Conservation (phyloP, 2,888 invertebrate species). For the Nemurella pictetii region DNA sequence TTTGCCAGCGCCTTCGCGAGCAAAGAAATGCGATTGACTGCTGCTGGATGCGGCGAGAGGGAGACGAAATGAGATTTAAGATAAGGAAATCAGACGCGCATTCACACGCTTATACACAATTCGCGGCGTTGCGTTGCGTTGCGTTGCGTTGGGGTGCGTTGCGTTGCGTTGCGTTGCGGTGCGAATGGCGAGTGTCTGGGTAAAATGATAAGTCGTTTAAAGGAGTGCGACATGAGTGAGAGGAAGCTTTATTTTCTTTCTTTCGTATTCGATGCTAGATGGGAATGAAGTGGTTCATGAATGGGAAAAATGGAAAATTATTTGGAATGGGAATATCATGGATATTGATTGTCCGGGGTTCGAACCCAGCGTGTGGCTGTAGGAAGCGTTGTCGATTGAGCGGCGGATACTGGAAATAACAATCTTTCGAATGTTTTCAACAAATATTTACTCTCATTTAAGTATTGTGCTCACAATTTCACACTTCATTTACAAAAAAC, state of each 20-base stretch:
- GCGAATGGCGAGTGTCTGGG: no score
- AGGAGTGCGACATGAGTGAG: not conserved
- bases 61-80: constrained; percentile 1
- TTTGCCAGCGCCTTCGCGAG: not conserved
- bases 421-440: no score
- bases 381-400: no score
- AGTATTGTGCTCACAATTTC: no score
- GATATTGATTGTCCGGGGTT: not conserved
- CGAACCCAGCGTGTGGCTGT: no score
- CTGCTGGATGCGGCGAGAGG: not conserved
- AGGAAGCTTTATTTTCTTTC: not conserved
- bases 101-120: constrained; percentile 19
- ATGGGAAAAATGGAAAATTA: not conserved
- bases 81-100: constrained; percentile 23
- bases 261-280: not conserved
- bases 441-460: no score
- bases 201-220: not conserved
- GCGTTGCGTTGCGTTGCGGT: not conserved
- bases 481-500: no score
- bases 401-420: no score
- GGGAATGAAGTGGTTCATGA: not conserved
- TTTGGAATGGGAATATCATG: not conserved
- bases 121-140: not conserved
- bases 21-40: constrained; percentile 22
- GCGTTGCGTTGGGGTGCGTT: not conserved